Conservation (phyloP, 2,797 vertebrate genomes). For the Enteromius afrohamiltoni region DNA sequence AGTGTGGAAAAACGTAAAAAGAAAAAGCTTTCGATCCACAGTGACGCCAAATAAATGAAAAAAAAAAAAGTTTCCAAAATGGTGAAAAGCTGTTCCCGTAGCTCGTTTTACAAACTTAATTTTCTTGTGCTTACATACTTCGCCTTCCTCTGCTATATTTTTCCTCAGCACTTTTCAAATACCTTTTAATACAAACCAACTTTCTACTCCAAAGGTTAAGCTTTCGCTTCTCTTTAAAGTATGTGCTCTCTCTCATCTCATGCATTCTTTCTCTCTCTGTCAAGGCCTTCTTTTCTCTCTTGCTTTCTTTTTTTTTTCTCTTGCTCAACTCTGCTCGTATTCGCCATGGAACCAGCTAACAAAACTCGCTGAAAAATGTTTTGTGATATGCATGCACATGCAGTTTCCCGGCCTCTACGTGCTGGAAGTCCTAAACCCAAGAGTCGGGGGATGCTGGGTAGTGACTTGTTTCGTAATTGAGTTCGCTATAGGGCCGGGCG, state of each 20-base stretch:
- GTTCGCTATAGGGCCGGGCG: constrained; percentile 97
- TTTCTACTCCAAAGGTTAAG: constrained; percentile 70
- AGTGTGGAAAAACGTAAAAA: constrained; percentile 77
- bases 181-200: constrained; percentile 64
- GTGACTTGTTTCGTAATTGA: constrained; percentile 99
- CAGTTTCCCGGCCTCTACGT: constrained; percentile 71
- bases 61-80: constrained; percentile 71
- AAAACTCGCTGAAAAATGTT: constrained; percentile 85
- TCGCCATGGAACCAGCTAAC: constrained; percentile 84
- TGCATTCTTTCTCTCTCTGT: constrained; percentile 58
- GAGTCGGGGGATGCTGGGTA: constrained; percentile 98
- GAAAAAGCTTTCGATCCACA: constrained; percentile 84
- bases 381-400: constrained; percentile 91
- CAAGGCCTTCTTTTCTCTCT: constrained; percentile 40
- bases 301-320: not conserved
- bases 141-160: constrained; percentile 56
- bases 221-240: constrained; percentile 64
- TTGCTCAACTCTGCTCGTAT: not conserved
- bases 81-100: constrained; percentile 85
- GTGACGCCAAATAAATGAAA: constrained; percentile 73
- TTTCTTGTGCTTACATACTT: constrained; percentile 80
- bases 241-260: constrained; percentile 69
- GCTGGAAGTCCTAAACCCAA: constrained; percentile 87
- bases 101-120: constrained; percentile 69
- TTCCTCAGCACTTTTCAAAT: constrained; percentile 67